phyloP scores from a whole-genome alignment of 2,113 vertebrate species.

The Oxygymnocypris stewartii region DNA sequence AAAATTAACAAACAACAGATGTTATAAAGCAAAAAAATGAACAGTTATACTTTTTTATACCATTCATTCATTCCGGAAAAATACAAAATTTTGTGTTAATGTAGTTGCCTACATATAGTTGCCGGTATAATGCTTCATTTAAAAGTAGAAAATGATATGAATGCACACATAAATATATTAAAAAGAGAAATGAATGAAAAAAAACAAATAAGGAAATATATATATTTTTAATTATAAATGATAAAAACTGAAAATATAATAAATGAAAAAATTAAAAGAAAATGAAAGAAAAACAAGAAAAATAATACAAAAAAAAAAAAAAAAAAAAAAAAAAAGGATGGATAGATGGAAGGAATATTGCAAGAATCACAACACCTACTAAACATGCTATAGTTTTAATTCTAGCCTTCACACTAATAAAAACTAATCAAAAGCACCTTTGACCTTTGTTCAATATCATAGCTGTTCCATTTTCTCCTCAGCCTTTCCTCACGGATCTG shows the following conservation, averaged over 20 bases:
- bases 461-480: not conserved
- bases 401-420: too few species aligned
- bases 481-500: not conserved
- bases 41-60: not conserved
- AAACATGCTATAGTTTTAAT: not conserved
- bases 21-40: not conserved
- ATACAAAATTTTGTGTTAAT: not conserved
- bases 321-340: not conserved
- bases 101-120: not conserved
- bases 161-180: not conserved
- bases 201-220: not conserved
- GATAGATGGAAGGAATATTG: not conserved
- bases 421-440: not conserved
- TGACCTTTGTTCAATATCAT: not conserved
- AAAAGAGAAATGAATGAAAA: not conserved
- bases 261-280: not conserved
- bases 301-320: not conserved
- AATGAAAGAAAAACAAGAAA: too few species aligned
- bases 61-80: not conserved
- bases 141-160: not conserved
- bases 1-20: not conserved
- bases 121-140: not conserved
- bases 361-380: not conserved
- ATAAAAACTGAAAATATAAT: too few species aligned
- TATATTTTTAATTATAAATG: not conserved